Conservation (phyloP, 2,797 vertebrate genomes). For the Phrynocephalus vlangalii region DNA sequence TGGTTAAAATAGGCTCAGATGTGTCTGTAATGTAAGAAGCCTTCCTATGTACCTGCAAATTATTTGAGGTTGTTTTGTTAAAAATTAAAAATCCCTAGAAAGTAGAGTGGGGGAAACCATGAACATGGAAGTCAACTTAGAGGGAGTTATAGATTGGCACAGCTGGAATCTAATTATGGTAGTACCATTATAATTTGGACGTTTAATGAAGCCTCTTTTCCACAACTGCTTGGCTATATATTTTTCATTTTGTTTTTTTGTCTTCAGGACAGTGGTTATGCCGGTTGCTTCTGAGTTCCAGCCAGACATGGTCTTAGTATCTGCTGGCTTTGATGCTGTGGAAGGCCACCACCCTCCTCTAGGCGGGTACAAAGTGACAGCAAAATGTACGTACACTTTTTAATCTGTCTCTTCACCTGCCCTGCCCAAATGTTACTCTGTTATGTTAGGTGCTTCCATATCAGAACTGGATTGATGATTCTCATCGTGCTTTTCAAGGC, state of each 20-base stretch:
- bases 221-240: conserved; percentile 55
- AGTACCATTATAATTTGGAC: conserved; percentile 41
- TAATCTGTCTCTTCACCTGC: neutral
- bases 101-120: conserved; percentile 26
- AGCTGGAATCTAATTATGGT: conserved; percentile 37
- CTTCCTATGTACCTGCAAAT: conserved; percentile 74
- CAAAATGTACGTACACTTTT: conserved; percentile 81
- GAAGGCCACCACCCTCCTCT: conserved; percentile 84
- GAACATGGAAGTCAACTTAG: conserved; percentile 35
- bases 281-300: conserved; percentile 83
- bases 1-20: conserved; percentile 79
- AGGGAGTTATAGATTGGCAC: conserved; percentile 25
- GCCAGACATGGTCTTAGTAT: conserved; percentile 84
- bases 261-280: conserved; percentile 81
- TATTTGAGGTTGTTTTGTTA: conserved; percentile 27
- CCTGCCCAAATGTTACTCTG: conserved; percentile 1
- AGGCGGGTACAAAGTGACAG: conserved; percentile 85
- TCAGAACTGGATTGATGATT: no score
- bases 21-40: conserved; percentile 69
- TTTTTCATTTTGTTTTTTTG: conserved; percentile 15
- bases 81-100: conserved; percentile 13
- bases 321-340: conserved; percentile 84
- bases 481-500: no score
- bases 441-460: no score
- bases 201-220: conserved; percentile 38